Percentiles rank a stretch among this genome's conserved stretches.
Evolutionary conservation across 2,888 invertebrate genomes (phyloP).

Genomic region (Caenorhabditis becei): DNA sequence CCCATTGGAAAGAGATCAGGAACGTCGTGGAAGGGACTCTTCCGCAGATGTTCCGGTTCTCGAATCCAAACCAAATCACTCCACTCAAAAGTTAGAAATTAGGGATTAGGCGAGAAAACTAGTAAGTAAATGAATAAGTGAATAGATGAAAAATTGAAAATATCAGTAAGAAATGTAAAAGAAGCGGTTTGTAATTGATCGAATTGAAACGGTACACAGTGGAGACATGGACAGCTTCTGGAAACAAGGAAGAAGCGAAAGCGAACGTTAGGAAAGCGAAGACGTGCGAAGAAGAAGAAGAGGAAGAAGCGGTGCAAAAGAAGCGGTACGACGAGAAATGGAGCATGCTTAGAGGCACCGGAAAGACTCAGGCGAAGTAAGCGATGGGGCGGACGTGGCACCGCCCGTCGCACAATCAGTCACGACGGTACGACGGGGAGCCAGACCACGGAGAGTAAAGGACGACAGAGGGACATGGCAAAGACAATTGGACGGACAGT

Average conservation of each 20-base stretch:
- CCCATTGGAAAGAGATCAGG: slow-evolving; percentile 3
- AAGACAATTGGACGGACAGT: slow-evolving; percentile 58
- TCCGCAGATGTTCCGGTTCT: not conserved
- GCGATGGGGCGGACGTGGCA: slow-evolving; percentile 26
- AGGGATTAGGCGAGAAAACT: slow-evolving; percentile 16
- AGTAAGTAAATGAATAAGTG: slow-evolving; percentile 13
- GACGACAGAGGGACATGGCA: slow-evolving; percentile 56
- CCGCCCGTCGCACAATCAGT: slow-evolving; percentile 25
- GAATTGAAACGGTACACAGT: too few relatives aligned
- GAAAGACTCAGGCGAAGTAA: slow-evolving; percentile 47
- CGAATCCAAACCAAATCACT: slow-evolving; percentile 14
- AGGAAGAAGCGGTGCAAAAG: slow-evolving; percentile 1
- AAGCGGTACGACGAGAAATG: slow-evolving; percentile 18
- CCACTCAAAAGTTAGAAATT: slow-evolving; percentile 27
- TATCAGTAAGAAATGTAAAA: not conserved
- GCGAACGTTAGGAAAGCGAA: slow-evolving; percentile 14
- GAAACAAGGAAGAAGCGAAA: slow-evolving; percentile 19
- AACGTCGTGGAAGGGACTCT: not conserved
- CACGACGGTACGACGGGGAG: slow-evolving; percentile 48
- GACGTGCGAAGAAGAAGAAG: slow-evolving; percentile 9
- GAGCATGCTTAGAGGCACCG: slow-evolving; percentile 42
- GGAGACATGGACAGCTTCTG: too few relatives aligned
- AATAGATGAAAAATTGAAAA: slow-evolving; percentile 7
- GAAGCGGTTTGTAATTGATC: too few relatives aligned
- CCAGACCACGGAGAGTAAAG: slow-evolving; percentile 49